Conservation (phyloP, 2,113 vertebrate genomes). For the Hypomesus transpacificus region DNA sequence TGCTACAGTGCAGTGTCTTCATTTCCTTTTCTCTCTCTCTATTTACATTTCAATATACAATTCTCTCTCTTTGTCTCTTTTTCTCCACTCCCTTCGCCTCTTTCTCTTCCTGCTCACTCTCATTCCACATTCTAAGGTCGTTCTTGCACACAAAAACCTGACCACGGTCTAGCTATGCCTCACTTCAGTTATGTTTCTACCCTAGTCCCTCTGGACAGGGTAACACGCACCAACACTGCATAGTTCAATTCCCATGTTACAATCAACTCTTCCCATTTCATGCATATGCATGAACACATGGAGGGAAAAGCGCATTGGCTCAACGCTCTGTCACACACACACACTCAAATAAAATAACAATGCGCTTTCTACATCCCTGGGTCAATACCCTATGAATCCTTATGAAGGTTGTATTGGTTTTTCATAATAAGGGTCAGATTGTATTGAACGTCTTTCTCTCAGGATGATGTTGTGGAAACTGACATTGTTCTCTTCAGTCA, state of each 20-base stretch:
- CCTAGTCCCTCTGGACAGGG: conserved; percentile 23
- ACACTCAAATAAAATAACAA: conserved; percentile 30
- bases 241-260: conserved; percentile 22
- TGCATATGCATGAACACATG: not conserved
- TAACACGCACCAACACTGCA: conserved; percentile 6
- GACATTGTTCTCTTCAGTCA: too few relatives aligned
- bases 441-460: too few relatives aligned
- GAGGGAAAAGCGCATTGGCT: not conserved
- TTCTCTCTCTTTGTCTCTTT: conserved; percentile 20
- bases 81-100: not conserved
- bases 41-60: not conserved
- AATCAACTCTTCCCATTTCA: conserved; percentile 27
- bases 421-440: not conserved
- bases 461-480: too few relatives aligned
- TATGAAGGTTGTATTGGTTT: conserved; percentile 15
- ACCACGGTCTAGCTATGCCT: conserved; percentile 37
- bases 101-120: conserved; percentile 13
- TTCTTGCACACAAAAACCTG: conserved; percentile 37
- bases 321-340: conserved; percentile 14
- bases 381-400: conserved; percentile 36
- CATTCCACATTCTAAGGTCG: conserved; percentile 63
- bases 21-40: conserved; percentile 11
- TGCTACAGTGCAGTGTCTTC: conserved; percentile 37
- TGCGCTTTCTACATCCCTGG: conserved; percentile 18
- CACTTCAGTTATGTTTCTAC: conserved; percentile 38